These are phyloP conservation scores for Peromyscus californicus DNA, from an alignment of 2,113 vertebrate species.

Conservation along the genomic window DNA sequence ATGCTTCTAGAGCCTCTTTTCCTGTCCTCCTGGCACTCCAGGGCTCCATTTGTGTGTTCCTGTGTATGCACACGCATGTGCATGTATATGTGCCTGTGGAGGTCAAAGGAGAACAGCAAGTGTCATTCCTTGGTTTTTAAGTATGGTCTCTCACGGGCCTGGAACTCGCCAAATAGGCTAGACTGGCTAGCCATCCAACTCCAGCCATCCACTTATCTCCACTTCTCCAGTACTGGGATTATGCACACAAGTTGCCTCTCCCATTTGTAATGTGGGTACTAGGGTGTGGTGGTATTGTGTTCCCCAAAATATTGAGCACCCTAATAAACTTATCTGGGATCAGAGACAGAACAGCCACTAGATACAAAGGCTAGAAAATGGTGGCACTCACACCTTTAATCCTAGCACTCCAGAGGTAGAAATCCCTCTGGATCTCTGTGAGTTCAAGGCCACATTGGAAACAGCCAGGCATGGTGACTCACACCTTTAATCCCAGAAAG, in stretches of 20 bases:
- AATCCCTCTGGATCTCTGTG: too few relatives aligned
- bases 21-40: background rate
- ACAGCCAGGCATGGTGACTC: too few relatives aligned
- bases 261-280: background rate
- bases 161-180: background rate
- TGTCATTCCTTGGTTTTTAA: background rate
- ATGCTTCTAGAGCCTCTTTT: background rate
- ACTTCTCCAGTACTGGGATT: background rate
- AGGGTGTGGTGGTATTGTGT: too few relatives aligned
- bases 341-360: too few relatives aligned
- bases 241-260: background rate
- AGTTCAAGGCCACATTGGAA: too few relatives aligned
- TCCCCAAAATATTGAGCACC: too few relatives aligned
- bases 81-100: too few relatives aligned
- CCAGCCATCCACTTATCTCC: background rate
- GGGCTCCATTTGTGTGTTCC: background rate
- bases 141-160: background rate
- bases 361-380: too few relatives aligned
- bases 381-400: too few relatives aligned
- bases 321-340: too few relatives aligned
- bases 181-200: background rate
- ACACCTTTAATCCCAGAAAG: too few relatives aligned
- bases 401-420: too few relatives aligned
- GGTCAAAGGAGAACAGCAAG: background rate
- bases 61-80: background rate